These are phyloP conservation scores for Agapostemon virescens DNA, from an alignment of 2,888 invertebrate genomes.

Conservation along the genomic window DNA sequence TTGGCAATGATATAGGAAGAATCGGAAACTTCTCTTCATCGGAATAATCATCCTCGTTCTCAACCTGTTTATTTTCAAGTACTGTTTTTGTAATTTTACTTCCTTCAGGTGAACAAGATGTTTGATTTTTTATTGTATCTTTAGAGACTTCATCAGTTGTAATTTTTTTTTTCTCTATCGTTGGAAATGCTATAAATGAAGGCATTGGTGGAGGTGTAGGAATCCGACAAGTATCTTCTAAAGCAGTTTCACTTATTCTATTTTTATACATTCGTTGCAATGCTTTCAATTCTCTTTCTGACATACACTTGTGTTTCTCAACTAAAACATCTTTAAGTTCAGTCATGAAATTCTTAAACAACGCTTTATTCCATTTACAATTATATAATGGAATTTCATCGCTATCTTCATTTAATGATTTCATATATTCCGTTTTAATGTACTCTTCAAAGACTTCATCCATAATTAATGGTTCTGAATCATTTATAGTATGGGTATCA, in stretches of 20 bases:
- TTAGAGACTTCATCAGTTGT: background rate
- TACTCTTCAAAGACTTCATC: constrained; percentile 79
- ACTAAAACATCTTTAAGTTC: constrained; percentile 77
- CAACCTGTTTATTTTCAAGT: background rate
- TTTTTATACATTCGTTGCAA: constrained; percentile 72
- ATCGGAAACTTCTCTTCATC: constrained; percentile 10
- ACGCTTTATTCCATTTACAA: constrained; percentile 71
- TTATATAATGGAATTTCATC: constrained; percentile 63
- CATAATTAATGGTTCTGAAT: constrained; percentile 73
- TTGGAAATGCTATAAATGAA: constrained; percentile 12
- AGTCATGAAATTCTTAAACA: constrained; percentile 76
- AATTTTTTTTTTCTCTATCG: background rate
- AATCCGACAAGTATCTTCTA: constrained; percentile 23
- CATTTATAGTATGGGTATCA: constrained; percentile 53
- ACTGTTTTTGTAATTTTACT: background rate
- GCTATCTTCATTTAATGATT: constrained; percentile 69
- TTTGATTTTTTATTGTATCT: background rate
- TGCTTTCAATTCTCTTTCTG: constrained; percentile 76
- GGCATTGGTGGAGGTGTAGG: constrained; percentile 64
- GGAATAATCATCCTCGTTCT: background rate
- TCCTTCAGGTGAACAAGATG: background rate
- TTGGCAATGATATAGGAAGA: constrained; percentile 26
- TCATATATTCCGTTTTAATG: constrained; percentile 75
- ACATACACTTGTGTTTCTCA: constrained; percentile 76
- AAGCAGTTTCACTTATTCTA: constrained; percentile 40